Conservation (phyloP, 2,113 vertebrate species). For the Takifugu flavidus region DNA sequence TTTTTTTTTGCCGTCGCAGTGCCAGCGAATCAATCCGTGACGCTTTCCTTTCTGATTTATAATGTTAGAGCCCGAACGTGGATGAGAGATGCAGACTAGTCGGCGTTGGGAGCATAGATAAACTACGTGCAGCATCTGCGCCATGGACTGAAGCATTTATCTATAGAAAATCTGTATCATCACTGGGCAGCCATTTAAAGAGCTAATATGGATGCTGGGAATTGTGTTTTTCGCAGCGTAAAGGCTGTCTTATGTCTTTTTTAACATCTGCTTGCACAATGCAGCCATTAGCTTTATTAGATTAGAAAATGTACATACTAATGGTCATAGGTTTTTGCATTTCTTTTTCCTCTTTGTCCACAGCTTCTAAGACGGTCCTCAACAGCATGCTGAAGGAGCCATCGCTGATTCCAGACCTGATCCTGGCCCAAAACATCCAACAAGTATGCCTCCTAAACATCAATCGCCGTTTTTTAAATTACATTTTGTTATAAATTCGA, state of each 20-base stretch:
- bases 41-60: conserved; percentile 72
- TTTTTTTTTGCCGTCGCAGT: conserved; percentile 46
- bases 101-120: conserved; percentile 71
- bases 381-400: conserved; percentile 94
- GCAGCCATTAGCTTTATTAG: conserved; percentile 1
- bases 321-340: conserved; percentile 6
- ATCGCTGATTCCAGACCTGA: conserved; percentile 88
- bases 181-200: conserved; percentile 56
- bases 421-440: conserved; percentile 89
- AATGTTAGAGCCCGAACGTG: conserved; percentile 68
- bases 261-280: conserved; percentile 7
- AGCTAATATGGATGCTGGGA: conserved; percentile 32
- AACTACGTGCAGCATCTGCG: conserved; percentile 66
- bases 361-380: conserved; percentile 89
- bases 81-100: conserved; percentile 74
- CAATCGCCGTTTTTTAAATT: not conserved
- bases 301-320: not conserved
- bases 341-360: conserved; percentile 39
- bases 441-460: conserved; percentile 77
- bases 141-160: conserved; percentile 73
- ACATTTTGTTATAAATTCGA: not conserved
- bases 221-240: conserved; percentile 44
- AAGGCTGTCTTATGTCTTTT: conserved; percentile 37
- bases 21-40: conserved; percentile 63
- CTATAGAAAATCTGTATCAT: conserved; percentile 64